Evolutionary conservation across 1,140 invertebrate genomes (phyloP).

Genomic region (Phymorhynchus buccinoides): DNA sequence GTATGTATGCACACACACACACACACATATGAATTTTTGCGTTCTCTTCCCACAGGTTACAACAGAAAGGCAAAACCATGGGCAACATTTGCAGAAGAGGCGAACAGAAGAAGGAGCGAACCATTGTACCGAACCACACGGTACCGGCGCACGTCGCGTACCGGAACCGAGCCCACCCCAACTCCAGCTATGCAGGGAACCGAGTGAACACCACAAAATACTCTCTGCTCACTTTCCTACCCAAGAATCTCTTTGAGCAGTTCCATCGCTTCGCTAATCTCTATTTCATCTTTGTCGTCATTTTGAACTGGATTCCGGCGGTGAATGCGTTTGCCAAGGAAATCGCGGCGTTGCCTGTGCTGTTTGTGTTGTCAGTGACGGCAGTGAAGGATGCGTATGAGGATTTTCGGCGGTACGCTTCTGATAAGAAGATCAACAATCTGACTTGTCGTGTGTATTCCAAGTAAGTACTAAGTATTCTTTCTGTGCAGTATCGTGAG

Average conservation of each 20-base stretch:
- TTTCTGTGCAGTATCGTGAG: too few relatives aligned
- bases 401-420: conserved; percentile 89
- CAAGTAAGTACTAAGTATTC: conserved; percentile 79
- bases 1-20: too few relatives aligned
- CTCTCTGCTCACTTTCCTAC: conserved; percentile 92
- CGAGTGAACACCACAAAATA: conserved; percentile 91
- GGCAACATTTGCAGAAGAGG: conserved; percentile 8
- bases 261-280: conserved; percentile 98
- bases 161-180: conserved; percentile 85
- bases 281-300: conserved; percentile 97
- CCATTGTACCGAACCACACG: conserved; percentile 69
- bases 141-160: conserved; percentile 59
- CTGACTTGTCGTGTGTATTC: conserved; percentile 91
- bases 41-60: neutral
- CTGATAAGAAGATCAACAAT: conserved; percentile 95
- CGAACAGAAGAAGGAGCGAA: conserved; percentile 57
- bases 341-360: conserved; percentile 86
- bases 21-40: neutral
- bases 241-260: conserved; percentile 97
- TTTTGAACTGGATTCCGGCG: conserved; percentile 93
- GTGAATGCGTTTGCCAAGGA: conserved; percentile 95
- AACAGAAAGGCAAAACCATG: conserved; percentile 70
- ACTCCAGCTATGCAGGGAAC: conserved; percentile 78
- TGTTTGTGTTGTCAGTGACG: conserved; percentile 93
- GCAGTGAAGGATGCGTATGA: conserved; percentile 97